phyloP scores from a whole-genome alignment of 2,113 vertebrate species.

The Arenaria interpres region DNA sequence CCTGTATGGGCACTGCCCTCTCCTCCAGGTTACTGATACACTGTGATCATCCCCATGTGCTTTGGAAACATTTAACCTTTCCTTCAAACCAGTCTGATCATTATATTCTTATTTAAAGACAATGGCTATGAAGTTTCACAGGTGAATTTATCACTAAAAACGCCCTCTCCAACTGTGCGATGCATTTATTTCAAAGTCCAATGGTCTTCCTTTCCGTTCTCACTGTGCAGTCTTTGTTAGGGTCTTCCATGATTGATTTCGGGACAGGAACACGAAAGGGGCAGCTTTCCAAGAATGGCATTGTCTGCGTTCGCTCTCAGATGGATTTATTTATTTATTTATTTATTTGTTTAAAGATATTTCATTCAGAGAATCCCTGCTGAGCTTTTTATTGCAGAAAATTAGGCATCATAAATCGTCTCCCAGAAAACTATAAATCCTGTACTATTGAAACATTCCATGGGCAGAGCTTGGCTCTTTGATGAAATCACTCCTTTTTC shows the following conservation, averaged over 20 bases:
- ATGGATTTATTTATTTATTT: slow-evolving; percentile 45
- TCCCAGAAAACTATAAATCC: slow-evolving; percentile 77
- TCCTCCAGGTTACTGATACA: not conserved
- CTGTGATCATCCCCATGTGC: not conserved
- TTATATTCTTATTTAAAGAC: slow-evolving; percentile 3
- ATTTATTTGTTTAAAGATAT: slow-evolving; percentile 73
- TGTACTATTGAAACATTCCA: slow-evolving; percentile 81
- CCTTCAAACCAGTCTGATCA: not conserved
- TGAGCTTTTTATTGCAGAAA: slow-evolving; percentile 79
- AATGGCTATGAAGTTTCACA: not conserved
- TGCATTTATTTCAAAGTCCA: slow-evolving; percentile 47
- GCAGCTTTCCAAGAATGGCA: slow-evolving; percentile 63
- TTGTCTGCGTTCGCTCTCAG: slow-evolving; percentile 60
- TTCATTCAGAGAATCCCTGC: slow-evolving; percentile 76
- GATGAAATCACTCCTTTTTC: slow-evolving; percentile 78
- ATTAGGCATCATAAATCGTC: slow-evolving; percentile 76
- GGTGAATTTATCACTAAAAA: slow-evolving; percentile 7
- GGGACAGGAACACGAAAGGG: slow-evolving; percentile 46
- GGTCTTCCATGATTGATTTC: slow-evolving; percentile 64
- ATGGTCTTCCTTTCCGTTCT: slow-evolving; percentile 34
- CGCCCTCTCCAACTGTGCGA: not conserved
- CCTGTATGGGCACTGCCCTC: not conserved
- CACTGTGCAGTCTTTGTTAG: not conserved
- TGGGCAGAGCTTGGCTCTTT: slow-evolving; percentile 73
- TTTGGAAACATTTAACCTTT: not conserved